Evolutionary conservation across 2,797 vertebrate genomes (phyloP).

Genomic region (Leucoraja ocellata): DNA sequence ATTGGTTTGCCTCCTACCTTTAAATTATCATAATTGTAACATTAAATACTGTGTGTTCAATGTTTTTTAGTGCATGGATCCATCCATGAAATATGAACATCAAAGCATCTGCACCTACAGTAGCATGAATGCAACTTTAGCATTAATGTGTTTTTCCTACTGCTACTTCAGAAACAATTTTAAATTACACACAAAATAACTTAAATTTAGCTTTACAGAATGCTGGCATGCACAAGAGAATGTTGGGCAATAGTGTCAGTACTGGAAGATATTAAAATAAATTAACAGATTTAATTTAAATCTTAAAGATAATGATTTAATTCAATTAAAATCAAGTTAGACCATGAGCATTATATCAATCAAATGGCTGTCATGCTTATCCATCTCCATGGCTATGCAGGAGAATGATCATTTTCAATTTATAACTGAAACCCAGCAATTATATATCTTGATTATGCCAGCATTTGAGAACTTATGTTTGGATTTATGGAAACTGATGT

Average conservation of each 20-base stretch:
- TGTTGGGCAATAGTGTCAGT: neutral
- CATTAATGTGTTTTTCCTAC: neutral
- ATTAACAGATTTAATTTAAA: neutral
- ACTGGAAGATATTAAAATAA: neutral
- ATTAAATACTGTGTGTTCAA: neutral
- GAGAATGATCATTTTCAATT: neutral
- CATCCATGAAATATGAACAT: neutral
- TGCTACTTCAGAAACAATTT: neutral
- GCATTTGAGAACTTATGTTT: neutral
- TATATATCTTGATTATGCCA: neutral
- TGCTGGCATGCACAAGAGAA: neutral
- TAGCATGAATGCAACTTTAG: neutral
- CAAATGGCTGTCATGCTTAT: neutral
- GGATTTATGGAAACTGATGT: neutral
- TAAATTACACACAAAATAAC: neutral
- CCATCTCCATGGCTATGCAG: neutral
- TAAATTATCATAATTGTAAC: neutral
- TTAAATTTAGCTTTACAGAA: neutral
- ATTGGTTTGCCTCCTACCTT: neutral
- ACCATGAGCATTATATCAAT: neutral
- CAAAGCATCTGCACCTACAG: neutral
- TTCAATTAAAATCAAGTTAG: neutral
- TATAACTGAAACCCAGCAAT: neutral
- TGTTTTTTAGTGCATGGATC: neutral
- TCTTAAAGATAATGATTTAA: too few species aligned